phyloP scores from a whole-genome alignment of 2,888 invertebrate genomes.

The Prosopocoilus inquinatus region DNA sequence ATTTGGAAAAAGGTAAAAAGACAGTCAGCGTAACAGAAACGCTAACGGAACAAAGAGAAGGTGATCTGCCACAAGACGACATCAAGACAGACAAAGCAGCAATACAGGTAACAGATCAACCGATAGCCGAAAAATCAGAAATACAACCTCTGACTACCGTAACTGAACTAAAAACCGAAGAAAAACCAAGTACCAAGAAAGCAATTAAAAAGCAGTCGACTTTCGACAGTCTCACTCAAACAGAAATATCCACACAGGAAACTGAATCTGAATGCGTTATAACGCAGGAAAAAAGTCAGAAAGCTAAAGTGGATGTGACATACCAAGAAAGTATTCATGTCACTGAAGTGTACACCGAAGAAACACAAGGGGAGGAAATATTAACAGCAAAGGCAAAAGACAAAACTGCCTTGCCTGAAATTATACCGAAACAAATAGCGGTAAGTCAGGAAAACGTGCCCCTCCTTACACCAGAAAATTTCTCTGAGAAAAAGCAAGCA shows the following conservation, averaged over 20 bases:
- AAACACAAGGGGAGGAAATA: conserved; percentile 47
- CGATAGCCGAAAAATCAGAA: conserved; percentile 25
- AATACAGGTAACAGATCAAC: conserved; percentile 26
- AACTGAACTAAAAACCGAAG: conserved; percentile 12
- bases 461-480: conserved; percentile 30
- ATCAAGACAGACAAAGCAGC: conserved; percentile 36
- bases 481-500: conserved; percentile 33
- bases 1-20: conserved; percentile 26
- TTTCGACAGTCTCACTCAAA: conserved; percentile 37
- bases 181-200: conserved; percentile 17
- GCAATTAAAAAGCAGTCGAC: conserved; percentile 36
- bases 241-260: conserved; percentile 38
- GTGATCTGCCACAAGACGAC: conserved; percentile 35
- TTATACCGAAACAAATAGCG: conserved; percentile 50
- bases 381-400: conserved; percentile 49
- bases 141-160: conserved; percentile 21
- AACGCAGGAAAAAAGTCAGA: conserved; percentile 18
- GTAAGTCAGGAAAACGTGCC: conserved; percentile 46
- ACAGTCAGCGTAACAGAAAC: conserved; percentile 37
- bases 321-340: conserved; percentile 45
- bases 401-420: conserved; percentile 49
- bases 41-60: conserved; percentile 42
- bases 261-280: conserved; percentile 35
- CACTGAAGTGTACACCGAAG: conserved; percentile 44
- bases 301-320: conserved; percentile 22